A percentile compares a stretch with the other conserved stretches of the same genome.
Evolutionary conservation across 2,113 vertebrate genomes (phyloP).

Genomic region (Pangasianodon gigas): DNA sequence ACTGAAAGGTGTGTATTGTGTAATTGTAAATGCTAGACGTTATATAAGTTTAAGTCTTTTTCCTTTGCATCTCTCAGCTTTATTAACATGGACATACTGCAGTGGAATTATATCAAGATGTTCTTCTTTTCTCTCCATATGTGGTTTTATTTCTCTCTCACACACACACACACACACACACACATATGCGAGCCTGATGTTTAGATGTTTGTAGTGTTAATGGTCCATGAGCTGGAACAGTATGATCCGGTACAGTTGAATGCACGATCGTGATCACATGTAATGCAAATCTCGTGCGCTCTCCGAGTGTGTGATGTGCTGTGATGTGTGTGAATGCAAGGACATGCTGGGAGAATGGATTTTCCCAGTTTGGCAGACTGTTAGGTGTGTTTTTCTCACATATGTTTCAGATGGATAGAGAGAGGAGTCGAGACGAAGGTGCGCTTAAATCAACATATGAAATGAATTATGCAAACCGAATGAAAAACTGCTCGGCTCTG

Average conservation of each 20-base stretch:
- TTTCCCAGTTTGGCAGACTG: neutral
- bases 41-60: neutral
- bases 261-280: neutral
- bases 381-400: neutral
- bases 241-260: neutral
- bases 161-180: neutral
- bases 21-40: neutral
- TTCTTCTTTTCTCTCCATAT: neutral
- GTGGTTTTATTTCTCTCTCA: neutral
- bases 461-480: neutral
- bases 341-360: neutral
- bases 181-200: neutral
- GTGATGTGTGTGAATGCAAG: neutral
- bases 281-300: neutral
- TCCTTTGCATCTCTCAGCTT: neutral
- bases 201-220: conserved; percentile 1
- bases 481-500: neutral
- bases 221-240: conserved; percentile 9
- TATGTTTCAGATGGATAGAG: neutral
- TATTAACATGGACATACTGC: neutral
- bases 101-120: neutral
- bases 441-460: neutral
- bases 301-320: neutral
- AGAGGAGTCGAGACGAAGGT: neutral
- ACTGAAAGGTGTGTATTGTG: neutral